A percentile compares a stretch with the other conserved stretches of the same genome.
Evolutionary conservation across 2,888 invertebrate genomes (phyloP).

Genomic region (Thereva nobilitata): DNA sequence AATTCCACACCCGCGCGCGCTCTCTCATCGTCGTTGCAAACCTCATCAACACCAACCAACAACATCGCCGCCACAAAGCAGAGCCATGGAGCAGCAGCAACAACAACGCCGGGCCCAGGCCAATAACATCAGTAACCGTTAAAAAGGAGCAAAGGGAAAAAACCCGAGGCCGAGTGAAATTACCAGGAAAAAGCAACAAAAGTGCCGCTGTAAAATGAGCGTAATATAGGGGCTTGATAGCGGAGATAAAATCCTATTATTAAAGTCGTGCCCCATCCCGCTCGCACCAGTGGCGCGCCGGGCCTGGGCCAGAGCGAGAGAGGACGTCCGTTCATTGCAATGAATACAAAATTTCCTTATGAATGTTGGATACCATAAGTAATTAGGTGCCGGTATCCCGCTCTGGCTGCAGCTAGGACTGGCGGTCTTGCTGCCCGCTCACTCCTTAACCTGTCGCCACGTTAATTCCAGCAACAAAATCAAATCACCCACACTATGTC

Average conservation of each 20-base stretch:
- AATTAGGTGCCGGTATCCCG: conserved; percentile 33
- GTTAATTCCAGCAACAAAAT: no score
- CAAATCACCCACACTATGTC: no score
- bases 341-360: conserved; percentile 54
- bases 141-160: conserved; percentile 6
- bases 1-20: conserved; percentile 15
- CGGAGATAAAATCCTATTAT: conserved; percentile 59
- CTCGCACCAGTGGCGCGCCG: conserved; percentile 47
- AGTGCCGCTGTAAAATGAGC: conserved; percentile 38
- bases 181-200: conserved; percentile 35
- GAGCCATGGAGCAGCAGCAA: conserved; percentile 3
- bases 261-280: conserved; percentile 53
- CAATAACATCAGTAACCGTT: conserved; percentile 39
- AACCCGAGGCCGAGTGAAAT: conserved; percentile 31
- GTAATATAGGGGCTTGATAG: conserved; percentile 52
- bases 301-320: conserved; percentile 53
- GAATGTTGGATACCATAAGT: conserved; percentile 41
- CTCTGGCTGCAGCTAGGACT: neutral
- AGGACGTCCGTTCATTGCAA: conserved; percentile 58
- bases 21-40: conserved; percentile 17
- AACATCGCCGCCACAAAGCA: conserved; percentile 13
- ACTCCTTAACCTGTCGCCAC: neutral
- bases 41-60: conserved; percentile 23
- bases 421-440: neutral
- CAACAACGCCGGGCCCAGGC: conserved; percentile 31